These are phyloP conservation scores for Scaptomyza caliginosa DNA, from an alignment of 2,888 invertebrate species.

Conservation along the genomic window DNA sequence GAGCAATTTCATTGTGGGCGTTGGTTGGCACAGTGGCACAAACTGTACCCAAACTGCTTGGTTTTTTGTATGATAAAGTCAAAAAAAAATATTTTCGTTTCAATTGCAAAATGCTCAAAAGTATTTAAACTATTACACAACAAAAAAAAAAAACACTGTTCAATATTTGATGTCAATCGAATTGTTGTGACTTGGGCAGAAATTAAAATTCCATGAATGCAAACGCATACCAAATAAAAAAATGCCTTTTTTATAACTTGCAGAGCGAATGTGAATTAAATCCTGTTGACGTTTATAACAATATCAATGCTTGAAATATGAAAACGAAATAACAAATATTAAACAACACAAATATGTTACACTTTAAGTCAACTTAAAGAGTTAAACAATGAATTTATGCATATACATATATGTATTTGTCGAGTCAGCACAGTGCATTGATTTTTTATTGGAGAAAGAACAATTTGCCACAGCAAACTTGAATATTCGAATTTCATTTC, in stretches of 20 bases:
- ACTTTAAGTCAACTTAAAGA: not conserved
- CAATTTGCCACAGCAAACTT: not conserved
- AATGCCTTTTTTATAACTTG: not conserved
- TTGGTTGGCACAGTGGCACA: constrained; percentile 56
- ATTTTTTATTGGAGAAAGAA: no score
- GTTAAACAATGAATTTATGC: no score
- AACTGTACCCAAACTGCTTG: not conserved
- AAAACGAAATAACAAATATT: not conserved
- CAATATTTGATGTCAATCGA: not conserved
- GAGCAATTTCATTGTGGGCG: constrained; percentile 49
- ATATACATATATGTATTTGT: no score
- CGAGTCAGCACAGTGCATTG: no score
- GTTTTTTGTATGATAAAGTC: no score
- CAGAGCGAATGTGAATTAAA: not conserved
- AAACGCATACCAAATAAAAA: not conserved
- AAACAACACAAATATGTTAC: not conserved
- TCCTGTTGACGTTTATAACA: not conserved
- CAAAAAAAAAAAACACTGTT: not conserved
- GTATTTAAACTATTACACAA: not conserved
- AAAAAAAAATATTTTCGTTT: no score
- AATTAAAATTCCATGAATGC: not conserved
- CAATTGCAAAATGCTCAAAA: not conserved
- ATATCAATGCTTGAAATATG: not conserved
- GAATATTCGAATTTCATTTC: not conserved
- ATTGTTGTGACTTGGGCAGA: not conserved